These are phyloP conservation scores for Dysmachus trigonus DNA, from an alignment of 2,888 invertebrate species.

Conservation along the genomic window DNA sequence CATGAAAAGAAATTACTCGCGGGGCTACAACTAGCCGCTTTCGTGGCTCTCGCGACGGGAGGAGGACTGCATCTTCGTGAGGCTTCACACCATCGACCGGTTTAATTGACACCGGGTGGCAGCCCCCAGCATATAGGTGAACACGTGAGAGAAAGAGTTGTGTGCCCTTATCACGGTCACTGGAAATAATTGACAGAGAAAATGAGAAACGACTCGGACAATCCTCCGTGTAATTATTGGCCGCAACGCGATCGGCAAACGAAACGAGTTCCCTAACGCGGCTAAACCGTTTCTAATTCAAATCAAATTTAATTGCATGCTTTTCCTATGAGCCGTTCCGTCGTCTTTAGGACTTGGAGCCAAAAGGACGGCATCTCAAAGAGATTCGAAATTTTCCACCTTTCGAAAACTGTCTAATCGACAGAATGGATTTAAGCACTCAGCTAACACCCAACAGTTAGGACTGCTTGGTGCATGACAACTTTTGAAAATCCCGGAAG, in stretches of 20 bases:
- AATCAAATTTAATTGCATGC: not conserved
- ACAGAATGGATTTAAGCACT: not conserved
- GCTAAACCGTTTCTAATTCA: not conserved
- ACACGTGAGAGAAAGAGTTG: not conserved
- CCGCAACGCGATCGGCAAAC: not conserved
- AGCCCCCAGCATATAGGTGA: not conserved
- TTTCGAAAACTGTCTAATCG: not conserved
- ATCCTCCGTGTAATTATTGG: not conserved
- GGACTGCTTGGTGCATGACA: not conserved
- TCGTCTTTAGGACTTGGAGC: not conserved
- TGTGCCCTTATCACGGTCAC: not conserved
- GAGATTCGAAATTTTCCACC: not conserved
- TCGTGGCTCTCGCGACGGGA: not conserved
- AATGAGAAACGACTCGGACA: not conserved
- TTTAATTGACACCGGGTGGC: not conserved
- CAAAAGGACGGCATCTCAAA: not conserved
- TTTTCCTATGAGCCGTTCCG: not conserved
- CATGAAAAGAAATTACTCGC: not conserved
- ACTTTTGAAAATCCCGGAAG: not conserved
- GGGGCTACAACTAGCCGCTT: not conserved
- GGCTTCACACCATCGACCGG: not conserved
- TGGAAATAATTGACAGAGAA: not conserved
- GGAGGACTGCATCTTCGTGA: not conserved
- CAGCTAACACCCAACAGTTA: not conserved
- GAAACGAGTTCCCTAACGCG: not conserved